Base-by-base conservation (phyloP, 2,113 vertebrate genomes). In the Catharus minimus region DNA sequence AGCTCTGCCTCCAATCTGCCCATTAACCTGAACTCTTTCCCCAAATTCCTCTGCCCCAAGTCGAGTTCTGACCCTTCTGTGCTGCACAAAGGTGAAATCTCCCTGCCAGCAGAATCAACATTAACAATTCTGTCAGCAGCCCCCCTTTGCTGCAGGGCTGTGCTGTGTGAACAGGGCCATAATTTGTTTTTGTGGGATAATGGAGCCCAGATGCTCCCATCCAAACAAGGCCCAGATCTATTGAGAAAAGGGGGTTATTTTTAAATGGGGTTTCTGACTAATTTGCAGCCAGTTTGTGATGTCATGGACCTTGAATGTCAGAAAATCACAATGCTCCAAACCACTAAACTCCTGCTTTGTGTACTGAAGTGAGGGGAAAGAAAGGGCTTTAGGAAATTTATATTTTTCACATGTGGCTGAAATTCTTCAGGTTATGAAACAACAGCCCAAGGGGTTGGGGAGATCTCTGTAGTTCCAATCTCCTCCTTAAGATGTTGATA, bases 231-330 rank as follows among this genome's bases (percentile, higher is more conserved):
- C 74, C 32, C 90, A 80, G 78, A 36, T 27, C 72, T 46, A 24
- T 14, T 46, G 83, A 65, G 56, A 68, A 69, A 78, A 46, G 7
- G 15, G 7, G 41, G 62, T 62, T 95, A 62, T 92, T 94, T 93
- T 92, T 19, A 92, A 91, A 60, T 7, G 55, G 10, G 19, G 14
- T 73, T 71, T 21, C 79, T 82, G 65, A 80, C 57, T 94, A 38
- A 90, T 92, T 93, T 86, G 75, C 78, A 86, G 88, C 73, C 88
- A 93, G 55, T 90, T 39, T 9, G 15, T 93, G 94, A 93, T 74
- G 82, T 82, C 91, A 88, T 8, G 14, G 81, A 11, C 91, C 81
- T 46, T 47, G 75, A 76, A 89, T 30, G 64, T n/a, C 68, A 85
- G 57, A 88, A 78, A 76, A 91, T 69, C 92, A 38, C 88, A 83